Evolutionary conservation across 2,888 invertebrate genomes (phyloP), one percentile per base, ranked within the genome.

Genomic region (Ferdinandea cuprea): DNA sequence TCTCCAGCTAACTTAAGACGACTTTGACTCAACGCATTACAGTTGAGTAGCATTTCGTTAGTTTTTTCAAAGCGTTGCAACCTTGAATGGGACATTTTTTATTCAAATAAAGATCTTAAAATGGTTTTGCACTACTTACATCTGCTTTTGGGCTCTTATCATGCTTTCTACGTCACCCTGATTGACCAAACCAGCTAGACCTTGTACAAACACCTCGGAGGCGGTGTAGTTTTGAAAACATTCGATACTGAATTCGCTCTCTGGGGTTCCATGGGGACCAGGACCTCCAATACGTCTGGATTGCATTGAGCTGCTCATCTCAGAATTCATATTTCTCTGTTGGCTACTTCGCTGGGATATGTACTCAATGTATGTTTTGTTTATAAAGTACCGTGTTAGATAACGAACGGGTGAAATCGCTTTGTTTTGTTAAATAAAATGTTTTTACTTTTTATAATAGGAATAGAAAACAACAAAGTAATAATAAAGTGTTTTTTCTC

Each of bases 1-100:
- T 94, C 94, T 7, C 94, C 95, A 0, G 98, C 97, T 17, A 94
- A 94, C 88, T 97, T 96, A 65, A 97, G 93, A 9, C 99, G 93
- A 85, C 95, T 95, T 2, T 96, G 95, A 0, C 98, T 97, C n/a
- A 99, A 91, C 15, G 97, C 96, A 90, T 98, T 98, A 89, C 99
- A 99, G 90, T 99, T 99, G 8, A 97, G 95, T 30, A 99, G 92
- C 99, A 99, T 99, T 92, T 99, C 99, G 88, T 99, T 99, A 0
- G 99, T 99, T 91, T 99, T 99, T 89, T 99, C 99, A 92, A 99
- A 99, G 68, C 99, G 93, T 88, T 97, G 96, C 25, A 99, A 90
- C 97, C 98, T 98, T 88, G 1, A 92, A 91, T 81, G 71, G 65
- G 71, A 50, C 3, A 0, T 11, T 8, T 52, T 30, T 9, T 1